phyloP scores from a whole-genome alignment of 2,797 vertebrate species.

The Hylomyscus alleni region DNA sequence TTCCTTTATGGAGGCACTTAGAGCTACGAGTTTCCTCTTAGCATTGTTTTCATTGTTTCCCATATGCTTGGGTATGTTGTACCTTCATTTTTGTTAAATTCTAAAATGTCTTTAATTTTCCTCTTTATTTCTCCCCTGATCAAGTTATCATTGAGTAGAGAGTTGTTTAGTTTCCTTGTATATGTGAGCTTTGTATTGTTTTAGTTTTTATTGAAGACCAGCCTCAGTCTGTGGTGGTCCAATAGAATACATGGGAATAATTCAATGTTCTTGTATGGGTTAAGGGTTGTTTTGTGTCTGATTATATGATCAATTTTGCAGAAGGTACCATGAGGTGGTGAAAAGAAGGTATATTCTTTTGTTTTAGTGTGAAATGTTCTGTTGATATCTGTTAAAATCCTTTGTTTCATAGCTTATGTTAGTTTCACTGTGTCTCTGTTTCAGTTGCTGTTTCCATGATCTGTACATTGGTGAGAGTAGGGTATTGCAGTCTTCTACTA shows the following conservation, averaged over 20 bases:
- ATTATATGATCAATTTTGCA: too few relatives aligned
- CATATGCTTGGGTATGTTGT: background rate
- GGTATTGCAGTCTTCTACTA: too few relatives aligned
- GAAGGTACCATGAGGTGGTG: too few relatives aligned
- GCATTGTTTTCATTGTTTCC: background rate
- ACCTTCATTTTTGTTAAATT: background rate
- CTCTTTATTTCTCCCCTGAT: background rate
- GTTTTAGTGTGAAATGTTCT: too few relatives aligned
- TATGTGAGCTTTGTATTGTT: background rate
- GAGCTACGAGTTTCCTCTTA: background rate
- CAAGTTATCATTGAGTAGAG: background rate
- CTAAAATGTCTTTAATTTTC: background rate
- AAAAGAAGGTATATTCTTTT: too few relatives aligned
- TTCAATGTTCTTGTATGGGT: background rate
- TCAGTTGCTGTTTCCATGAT: too few relatives aligned
- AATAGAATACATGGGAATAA: background rate
- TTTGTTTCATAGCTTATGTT: too few relatives aligned
- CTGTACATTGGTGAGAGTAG: too few relatives aligned
- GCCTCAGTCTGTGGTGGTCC: background rate
- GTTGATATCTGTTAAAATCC: too few relatives aligned
- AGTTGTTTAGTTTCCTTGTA: background rate
- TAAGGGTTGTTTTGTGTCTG: too few relatives aligned
- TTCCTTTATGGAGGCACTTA: background rate
- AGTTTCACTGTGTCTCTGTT: too few relatives aligned
- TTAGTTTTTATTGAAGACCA: background rate